Evolutionary conservation across 2,888 invertebrate species (phyloP).

Genomic region (Cosmia trapezina): DNA sequence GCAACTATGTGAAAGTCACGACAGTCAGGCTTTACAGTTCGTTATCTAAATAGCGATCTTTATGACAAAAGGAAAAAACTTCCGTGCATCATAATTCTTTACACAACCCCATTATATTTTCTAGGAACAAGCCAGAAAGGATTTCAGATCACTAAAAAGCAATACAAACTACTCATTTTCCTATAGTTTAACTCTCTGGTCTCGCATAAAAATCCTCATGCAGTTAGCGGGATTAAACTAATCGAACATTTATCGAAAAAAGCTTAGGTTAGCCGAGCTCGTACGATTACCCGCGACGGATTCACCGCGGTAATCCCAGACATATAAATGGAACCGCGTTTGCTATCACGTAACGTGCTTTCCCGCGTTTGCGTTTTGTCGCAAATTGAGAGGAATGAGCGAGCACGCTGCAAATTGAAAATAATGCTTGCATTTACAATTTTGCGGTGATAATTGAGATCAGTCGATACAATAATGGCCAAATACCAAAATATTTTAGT

Average conservation of each 20-base stretch:
- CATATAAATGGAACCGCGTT: constrained; percentile 46
- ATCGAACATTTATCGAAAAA: constrained; percentile 61
- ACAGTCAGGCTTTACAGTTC: background rate
- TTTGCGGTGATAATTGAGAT: constrained; percentile 11
- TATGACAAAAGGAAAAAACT: background rate
- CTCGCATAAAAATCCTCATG: constrained; percentile 3
- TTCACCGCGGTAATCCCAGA: constrained; percentile 41
- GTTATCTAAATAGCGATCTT: background rate
- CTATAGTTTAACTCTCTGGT: background rate
- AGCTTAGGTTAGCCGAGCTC: constrained; percentile 38
- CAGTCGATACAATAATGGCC: constrained; percentile 8
- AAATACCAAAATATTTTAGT: background rate
- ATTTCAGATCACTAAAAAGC: background rate
- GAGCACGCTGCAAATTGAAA: constrained; percentile 50
- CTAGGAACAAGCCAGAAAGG: background rate
- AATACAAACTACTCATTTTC: background rate
- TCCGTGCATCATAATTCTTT: background rate
- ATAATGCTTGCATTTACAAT: constrained; percentile 39
- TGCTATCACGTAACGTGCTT: constrained; percentile 21
- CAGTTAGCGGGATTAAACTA: constrained; percentile 45
- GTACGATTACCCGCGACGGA: constrained; percentile 24
- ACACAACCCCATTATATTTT: background rate
- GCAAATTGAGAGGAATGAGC: constrained; percentile 33
- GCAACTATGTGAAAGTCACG: background rate
- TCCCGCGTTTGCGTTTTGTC: constrained; percentile 28